Percentiles rank a stretch among this genome's conserved stretches.
phyloP scores from a whole-genome alignment of 2,113 vertebrate genomes.

The Oenanthe oenanthe region DNA sequence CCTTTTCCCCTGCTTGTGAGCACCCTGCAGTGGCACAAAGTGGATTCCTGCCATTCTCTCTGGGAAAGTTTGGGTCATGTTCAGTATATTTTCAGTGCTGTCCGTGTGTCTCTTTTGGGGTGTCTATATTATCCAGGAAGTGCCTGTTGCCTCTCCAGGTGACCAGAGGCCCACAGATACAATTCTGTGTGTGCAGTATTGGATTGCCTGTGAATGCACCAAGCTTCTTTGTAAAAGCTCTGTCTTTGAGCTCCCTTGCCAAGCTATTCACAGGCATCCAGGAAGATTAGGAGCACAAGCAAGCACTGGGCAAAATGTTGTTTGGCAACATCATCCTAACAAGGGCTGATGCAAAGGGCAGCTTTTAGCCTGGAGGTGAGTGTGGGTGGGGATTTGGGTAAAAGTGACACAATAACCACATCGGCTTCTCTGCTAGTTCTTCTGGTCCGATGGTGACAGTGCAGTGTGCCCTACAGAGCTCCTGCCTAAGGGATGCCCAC shows the following conservation, averaged over 20 bases:
- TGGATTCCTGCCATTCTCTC: neutral
- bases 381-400: neutral
- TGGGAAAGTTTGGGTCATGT: neutral
- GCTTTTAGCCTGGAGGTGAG: neutral
- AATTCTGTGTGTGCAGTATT: neutral
- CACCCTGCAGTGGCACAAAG: neutral
- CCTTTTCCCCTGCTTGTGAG: neutral
- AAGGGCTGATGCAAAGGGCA: neutral
- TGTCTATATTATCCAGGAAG: neutral
- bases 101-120: neutral
- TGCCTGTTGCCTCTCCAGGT: neutral
- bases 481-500: neutral
- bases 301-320: neutral
- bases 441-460: neutral
- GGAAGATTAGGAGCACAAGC: neutral
- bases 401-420: neutral
- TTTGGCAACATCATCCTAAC: neutral
- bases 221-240: neutral
- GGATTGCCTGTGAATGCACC: neutral
- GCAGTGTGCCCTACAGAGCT: neutral
- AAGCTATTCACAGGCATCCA: neutral
- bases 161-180: neutral
- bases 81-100: neutral
- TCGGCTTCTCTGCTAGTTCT: neutral
- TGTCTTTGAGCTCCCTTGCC: neutral